Conservation (phyloP, 2,797 vertebrate genomes). For the Tympanoctomys barrerae region DNA sequence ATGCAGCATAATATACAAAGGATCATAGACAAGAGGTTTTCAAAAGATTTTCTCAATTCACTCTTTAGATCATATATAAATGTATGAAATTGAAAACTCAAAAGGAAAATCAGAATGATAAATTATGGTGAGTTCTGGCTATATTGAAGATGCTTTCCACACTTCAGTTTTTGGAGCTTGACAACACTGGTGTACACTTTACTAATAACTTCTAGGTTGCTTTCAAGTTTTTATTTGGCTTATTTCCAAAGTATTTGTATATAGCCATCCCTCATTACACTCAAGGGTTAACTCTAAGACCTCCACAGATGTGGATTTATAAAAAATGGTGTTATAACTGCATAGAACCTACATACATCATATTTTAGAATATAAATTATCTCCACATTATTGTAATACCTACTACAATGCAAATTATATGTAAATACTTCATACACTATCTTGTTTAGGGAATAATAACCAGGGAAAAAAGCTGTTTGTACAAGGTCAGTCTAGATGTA, state of each 20-base stretch:
- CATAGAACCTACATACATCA: background rate
- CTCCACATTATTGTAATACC: background rate
- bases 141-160: background rate
- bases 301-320: background rate
- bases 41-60: background rate
- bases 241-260: background rate
- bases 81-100: background rate
- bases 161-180: background rate
- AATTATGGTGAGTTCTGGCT: background rate
- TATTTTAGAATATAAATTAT: background rate
- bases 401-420: background rate
- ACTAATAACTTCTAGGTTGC: background rate
- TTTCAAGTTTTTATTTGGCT: background rate
- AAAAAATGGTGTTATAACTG: too few species aligned
- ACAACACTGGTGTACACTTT: background rate
- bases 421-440: background rate
- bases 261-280: background rate
- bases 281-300: background rate
- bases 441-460: background rate
- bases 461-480: too few species aligned
- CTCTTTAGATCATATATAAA: background rate
- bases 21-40: background rate
- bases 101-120: background rate
- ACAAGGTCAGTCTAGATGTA: too few species aligned
- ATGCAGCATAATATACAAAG: background rate